Evolutionary conservation across 2,888 invertebrate species (phyloP).

Genomic region (Rotaria socialis): DNA sequence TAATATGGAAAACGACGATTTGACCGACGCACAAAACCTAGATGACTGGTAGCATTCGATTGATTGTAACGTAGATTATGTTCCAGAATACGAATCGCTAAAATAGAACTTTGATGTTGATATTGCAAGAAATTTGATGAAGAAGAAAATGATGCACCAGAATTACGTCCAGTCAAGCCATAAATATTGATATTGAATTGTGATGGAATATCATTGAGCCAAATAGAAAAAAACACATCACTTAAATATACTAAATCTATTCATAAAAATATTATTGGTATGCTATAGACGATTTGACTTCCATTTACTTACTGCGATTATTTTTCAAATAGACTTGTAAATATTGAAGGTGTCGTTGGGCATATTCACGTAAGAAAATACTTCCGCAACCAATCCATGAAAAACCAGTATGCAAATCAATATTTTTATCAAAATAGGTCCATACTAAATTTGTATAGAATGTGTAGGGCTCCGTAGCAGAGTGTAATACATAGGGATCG

Average conservation of each 20-base stretch:
- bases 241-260: neutral
- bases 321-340: no score
- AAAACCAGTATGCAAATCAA: neutral
- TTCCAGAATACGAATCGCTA: neutral
- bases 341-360: neutral
- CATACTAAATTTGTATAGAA: neutral
- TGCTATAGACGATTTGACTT: no score
- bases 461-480: neutral
- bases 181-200: neutral
- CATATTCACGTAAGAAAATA: neutral
- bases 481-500: neutral
- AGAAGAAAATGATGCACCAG: no score
- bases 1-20: neutral
- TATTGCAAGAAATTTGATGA: no score
- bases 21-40: no score
- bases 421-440: neutral
- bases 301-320: no score
- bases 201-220: neutral
- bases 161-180: no score
- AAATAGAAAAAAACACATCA: neutral
- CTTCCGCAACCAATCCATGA: slow-evolving; percentile 7
- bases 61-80: neutral
- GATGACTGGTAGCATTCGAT: no score
- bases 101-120: neutral
- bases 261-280: no score